phyloP scores from a whole-genome alignment of 2,797 vertebrate species.

The Florisuga fusca region DNA sequence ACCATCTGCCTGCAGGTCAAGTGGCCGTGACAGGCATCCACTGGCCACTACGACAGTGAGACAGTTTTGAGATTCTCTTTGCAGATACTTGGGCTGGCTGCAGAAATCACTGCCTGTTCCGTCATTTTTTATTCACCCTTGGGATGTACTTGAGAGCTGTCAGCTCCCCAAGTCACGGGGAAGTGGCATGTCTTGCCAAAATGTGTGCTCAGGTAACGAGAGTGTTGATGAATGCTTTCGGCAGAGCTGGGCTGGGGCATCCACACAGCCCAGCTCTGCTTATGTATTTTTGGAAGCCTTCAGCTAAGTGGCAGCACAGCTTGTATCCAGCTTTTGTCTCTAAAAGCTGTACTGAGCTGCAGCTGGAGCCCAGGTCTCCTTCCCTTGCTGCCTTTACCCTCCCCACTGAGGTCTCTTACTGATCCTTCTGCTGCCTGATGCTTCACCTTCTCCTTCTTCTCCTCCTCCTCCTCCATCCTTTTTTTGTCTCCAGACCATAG shows the following conservation, averaged over 20 bases:
- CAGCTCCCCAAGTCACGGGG: background rate
- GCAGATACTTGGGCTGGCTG: background rate
- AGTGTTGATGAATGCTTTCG: rapidly evolving
- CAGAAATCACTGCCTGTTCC: slow-evolving; percentile 8
- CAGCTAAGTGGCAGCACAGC: background rate
- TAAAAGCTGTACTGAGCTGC: background rate
- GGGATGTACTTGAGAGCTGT: slow-evolving; percentile 51
- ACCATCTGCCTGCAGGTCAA: slow-evolving; percentile 52
- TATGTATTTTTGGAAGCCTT: background rate
- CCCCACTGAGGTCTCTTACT: background rate
- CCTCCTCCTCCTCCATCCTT: background rate
- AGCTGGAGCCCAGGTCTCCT: background rate
- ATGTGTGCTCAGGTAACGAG: background rate
- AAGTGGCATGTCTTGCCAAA: background rate
- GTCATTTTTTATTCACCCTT: slow-evolving; percentile 1
- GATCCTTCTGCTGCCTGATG: background rate
- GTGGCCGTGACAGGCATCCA: slow-evolving; percentile 24
- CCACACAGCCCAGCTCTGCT: background rate
- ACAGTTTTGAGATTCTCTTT: background rate
- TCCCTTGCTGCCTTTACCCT: background rate
- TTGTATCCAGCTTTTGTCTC: background rate
- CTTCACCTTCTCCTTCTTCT: background rate
- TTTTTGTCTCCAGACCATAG: background rate
- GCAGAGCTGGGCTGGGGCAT: background rate
- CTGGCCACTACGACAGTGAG: background rate